Evolutionary conservation across 2,888 invertebrate genomes (phyloP), one percentile per base, ranked within the genome.

Genomic region (Drosophila siamana): DNA sequence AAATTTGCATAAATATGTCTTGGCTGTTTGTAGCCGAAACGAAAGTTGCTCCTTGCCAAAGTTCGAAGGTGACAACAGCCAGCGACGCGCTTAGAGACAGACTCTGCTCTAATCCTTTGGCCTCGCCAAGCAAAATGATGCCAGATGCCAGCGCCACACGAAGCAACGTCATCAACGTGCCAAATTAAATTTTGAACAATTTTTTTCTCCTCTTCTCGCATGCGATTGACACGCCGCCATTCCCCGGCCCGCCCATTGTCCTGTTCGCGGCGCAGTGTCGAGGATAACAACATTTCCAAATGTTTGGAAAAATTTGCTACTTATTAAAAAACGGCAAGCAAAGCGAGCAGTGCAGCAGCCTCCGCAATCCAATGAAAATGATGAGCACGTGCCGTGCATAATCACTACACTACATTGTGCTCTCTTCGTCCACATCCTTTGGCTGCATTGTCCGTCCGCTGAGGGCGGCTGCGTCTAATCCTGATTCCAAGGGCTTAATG

Each of bases 401-500:
- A 78, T 59, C 41, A 60, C 67, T 30, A 36, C 55, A 33, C 57
- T 30, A 36, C 55, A 33, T 54, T 64, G 52, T 68, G 66, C 57
- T 52, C 61, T n/a, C 28, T 33, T 33, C 36, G 52, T 28, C 43
- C 50, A 54, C 28, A n/a, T 48, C 22, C 57, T 19, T 28, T 19
- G n/a, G 36, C 28, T 7, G 9, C 26, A 67, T 80, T 74, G 86
- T 80, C 65, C 67, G 62, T 41, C 59, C 61, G n/a, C n/a, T n/a
- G n/a, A n/a, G 47, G 69, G 71, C 72, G 80, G 60, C 86, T 80
- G 77, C 83, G 73, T 83, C 79, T 92, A 92, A 92, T 92, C 92
- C 91, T 84, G 83, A 85, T 87, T 87, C 85, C 84, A 80, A 76
- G 83, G 90, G 92, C 92, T 92, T 92, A 92, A 90, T 92, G 92